Evolutionary conservation across 2,113 vertebrate genomes (phyloP).

Genomic region (Gallinago media): DNA sequence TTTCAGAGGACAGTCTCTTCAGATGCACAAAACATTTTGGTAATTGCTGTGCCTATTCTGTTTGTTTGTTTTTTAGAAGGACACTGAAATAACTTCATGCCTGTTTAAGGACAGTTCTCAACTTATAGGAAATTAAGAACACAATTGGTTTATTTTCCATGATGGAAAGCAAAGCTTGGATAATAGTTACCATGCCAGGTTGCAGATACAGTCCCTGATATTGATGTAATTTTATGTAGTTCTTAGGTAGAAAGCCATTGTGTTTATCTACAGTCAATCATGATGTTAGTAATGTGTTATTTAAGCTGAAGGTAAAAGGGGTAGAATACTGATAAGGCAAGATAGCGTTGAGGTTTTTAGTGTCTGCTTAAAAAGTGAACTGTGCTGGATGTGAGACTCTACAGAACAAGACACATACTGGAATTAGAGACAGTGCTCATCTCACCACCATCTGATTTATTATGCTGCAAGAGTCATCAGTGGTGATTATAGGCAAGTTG

Average conservation of each 20-base stretch:
- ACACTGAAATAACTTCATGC: neutral
- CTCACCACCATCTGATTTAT: neutral
- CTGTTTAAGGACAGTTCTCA: neutral
- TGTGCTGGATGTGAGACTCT: neutral
- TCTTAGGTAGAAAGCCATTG: neutral
- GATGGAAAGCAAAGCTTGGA: neutral
- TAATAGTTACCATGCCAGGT: neutral
- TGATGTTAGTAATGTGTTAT: neutral
- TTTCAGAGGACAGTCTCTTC: neutral
- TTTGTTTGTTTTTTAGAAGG: neutral
- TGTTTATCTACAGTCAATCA: neutral
- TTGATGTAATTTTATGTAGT: neutral
- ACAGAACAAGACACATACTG: neutral
- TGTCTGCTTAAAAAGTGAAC: neutral
- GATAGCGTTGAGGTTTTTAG: neutral
- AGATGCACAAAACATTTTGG: neutral
- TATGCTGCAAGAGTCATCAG: neutral
- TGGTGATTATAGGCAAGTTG: neutral
- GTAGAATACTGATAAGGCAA: neutral
- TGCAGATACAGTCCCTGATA: neutral
- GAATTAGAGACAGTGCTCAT: neutral
- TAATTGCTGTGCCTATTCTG: neutral
- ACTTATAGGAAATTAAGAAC: neutral
- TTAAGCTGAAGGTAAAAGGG: conserved; percentile 12
- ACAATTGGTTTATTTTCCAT: neutral